phyloP scores from a whole-genome alignment of 2,113 vertebrate genomes.

The Megaceryle torquata region DNA sequence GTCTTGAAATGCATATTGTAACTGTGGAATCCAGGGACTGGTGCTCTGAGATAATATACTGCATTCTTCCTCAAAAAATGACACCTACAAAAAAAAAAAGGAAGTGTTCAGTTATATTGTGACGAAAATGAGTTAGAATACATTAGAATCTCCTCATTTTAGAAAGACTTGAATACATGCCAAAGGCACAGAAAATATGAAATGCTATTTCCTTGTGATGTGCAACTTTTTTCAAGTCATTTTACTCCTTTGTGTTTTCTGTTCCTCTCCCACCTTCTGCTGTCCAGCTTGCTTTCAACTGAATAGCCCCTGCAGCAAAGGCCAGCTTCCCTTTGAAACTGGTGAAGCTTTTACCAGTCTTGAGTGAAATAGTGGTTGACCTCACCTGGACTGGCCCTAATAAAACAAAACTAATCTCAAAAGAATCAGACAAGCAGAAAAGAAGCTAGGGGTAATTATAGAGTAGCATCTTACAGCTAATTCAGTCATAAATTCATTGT shows the following conservation, averaged over 20 bases:
- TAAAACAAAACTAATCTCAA: background rate
- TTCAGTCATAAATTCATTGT: background rate
- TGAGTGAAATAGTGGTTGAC: background rate
- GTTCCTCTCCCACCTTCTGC: background rate
- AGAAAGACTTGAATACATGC: background rate
- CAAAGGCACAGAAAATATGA: background rate
- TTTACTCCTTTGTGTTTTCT: background rate
- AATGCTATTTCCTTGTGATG: background rate
- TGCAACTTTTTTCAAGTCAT: background rate
- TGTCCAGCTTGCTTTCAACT: background rate
- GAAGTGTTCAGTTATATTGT: background rate
- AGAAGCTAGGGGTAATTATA: background rate
- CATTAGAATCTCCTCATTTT: background rate
- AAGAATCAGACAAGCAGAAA: background rate
- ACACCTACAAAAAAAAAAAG: slow-evolving; percentile 73
- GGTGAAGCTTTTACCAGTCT: background rate
- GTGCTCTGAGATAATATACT: slow-evolving; percentile 82
- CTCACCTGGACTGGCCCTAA: background rate
- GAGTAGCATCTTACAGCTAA: background rate
- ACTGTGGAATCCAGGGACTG: slow-evolving; percentile 91
- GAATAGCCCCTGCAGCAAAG: background rate
- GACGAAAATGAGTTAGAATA: background rate
- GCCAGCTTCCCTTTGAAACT: background rate
- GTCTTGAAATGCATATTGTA: slow-evolving; percentile 94
- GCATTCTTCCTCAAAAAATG: slow-evolving; percentile 91